Conservation (phyloP, 2,888 invertebrate genomes). For the Dolomedes plantarius region DNA sequence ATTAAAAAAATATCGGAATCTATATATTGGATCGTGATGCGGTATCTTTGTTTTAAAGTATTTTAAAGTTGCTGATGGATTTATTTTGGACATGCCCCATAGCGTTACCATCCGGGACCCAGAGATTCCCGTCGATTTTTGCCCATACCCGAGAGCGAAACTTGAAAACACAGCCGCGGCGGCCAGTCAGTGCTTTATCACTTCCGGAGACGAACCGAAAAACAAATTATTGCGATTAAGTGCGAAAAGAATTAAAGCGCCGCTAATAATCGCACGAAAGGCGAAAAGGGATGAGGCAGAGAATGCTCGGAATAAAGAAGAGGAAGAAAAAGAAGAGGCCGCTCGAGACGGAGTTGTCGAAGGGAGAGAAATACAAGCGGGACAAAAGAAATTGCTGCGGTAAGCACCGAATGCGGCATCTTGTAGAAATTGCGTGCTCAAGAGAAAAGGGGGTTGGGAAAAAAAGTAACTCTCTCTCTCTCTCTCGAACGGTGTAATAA, state of each 20-base stretch:
- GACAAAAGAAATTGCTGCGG: constrained; percentile 11
- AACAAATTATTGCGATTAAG: constrained; percentile 71
- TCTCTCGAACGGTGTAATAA: constrained; percentile 5
- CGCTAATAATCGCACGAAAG: constrained; percentile 59
- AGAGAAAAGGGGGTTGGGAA: background rate
- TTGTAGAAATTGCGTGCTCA: background rate
- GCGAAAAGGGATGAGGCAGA: background rate
- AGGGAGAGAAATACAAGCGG: background rate
- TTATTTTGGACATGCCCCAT: background rate
- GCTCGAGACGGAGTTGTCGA: background rate
- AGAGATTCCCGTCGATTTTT: too few relatives aligned
- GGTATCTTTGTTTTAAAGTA: background rate
- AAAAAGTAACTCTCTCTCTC: constrained; percentile 8
- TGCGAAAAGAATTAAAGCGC: constrained; percentile 57
- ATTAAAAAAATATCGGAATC: too few relatives aligned
- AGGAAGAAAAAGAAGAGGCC: background rate
- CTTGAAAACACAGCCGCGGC: constrained; percentile 28
- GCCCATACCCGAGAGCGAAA: background rate
- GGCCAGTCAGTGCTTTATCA: constrained; percentile 54
- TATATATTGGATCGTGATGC: too few relatives aligned
- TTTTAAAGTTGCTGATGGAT: background rate
- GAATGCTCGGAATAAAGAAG: background rate
- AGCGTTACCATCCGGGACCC: too few relatives aligned
- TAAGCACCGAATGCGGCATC: constrained; percentile 11
- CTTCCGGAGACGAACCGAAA: constrained; percentile 38